Evolutionary conservation across 2,113 vertebrate genomes (phyloP).

Genomic region (Siniperca knerii): DNA sequence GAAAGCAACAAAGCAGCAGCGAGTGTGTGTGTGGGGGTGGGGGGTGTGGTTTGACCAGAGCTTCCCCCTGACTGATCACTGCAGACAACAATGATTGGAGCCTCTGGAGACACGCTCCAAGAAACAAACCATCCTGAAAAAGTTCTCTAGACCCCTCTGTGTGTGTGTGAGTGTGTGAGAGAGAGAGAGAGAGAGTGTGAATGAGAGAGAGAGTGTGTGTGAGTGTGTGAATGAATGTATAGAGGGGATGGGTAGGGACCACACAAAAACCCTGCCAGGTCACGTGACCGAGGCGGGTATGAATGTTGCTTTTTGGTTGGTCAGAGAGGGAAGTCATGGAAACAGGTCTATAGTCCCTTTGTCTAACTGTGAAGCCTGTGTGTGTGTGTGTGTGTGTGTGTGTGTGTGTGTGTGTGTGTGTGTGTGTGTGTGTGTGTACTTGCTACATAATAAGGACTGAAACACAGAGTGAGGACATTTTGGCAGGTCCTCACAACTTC

Average conservation of each 20-base stretch:
- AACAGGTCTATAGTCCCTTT: constrained; percentile 73
- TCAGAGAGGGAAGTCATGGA: constrained; percentile 69
- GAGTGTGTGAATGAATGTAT: constrained; percentile 5
- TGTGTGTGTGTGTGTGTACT: background rate
- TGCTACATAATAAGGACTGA: too few species aligned
- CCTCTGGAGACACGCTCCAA: constrained; percentile 56
- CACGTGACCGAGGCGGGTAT: constrained; percentile 63
- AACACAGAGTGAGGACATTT: too few species aligned
- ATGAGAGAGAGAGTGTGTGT: background rate
- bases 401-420: background rate
- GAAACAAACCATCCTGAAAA: constrained; percentile 64
- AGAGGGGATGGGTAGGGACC: constrained; percentile 29
- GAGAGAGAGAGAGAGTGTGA: background rate
- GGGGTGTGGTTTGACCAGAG: constrained; percentile 30
- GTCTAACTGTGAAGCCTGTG: constrained; percentile 47
- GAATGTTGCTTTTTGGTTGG: constrained; percentile 72
- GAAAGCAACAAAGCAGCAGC: constrained; percentile 57
- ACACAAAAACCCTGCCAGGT: constrained; percentile 71
- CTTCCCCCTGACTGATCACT: constrained; percentile 45
- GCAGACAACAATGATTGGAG: constrained; percentile 59
- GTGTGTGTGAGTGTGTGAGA: background rate
- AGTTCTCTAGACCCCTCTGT: constrained; percentile 31
- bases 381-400: constrained; percentile 3
- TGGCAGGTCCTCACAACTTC: too few species aligned
- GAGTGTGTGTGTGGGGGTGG: background rate